Evolutionary conservation across 2,113 vertebrate genomes (phyloP), one percentile per base, ranked within the genome.

Genomic region (Nannobrachium achirus): DNA sequence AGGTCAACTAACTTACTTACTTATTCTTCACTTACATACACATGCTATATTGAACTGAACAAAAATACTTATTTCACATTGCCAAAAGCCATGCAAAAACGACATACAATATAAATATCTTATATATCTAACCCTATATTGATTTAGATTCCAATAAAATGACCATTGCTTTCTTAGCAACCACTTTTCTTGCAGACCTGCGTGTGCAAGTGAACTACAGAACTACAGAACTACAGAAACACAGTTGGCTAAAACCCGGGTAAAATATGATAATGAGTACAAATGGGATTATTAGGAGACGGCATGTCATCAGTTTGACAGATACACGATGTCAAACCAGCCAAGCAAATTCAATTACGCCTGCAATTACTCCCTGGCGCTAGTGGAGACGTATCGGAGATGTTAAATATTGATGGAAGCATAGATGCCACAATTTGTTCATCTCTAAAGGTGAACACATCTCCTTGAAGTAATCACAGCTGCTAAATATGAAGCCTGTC

Each of bases 281-380:
- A 89, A 89, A 92, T 92, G 88, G 83, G 89, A 90, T 92, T 91
- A 92, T 93, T 87, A 92, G 79, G 83, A 90, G 90, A 73, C 89
- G 76, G 84, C 62, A 81, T 92, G 90, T 90, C 92, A 91, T 93
- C 89, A 79, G 80, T 73, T 80, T 89, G 91, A 91, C 85, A 89
- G 89, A 92, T 87, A 88, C 89, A 78, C 67, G 83, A 91, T 89
- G 89, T 89, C 90, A 86, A 92, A 83, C 86, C 82, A 89, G 86
- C 91, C 91, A 93, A 93, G 91, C 91, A 92, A 92, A 93, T 93
- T 93, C 89, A 93, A 93, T 93, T 92, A 92, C 86, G 79, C 75
- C 79, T 59, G 82, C 91, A 90, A 93, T 92, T 92, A 92, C 90
- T 91, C 86, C 79, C 76, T 61, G 77, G 85, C 74, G 76, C 86